Percentiles rank a stretch among this genome's conserved stretches.
These are phyloP conservation scores for Sorex fumeus DNA, from an alignment of 2,113 vertebrate genomes.

Conservation along the genomic window DNA sequence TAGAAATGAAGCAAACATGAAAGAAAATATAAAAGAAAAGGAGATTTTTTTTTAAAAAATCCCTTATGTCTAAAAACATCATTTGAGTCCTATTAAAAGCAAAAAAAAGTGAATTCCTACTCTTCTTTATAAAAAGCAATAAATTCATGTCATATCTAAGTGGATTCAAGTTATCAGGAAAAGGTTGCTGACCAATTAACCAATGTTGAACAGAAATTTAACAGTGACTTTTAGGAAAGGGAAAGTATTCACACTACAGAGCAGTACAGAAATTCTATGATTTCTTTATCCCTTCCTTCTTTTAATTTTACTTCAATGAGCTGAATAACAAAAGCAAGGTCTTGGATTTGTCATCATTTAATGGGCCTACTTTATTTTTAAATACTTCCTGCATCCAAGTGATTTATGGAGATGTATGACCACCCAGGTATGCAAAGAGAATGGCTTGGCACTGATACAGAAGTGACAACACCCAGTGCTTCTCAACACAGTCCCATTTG, in stretches of 20 bases:
- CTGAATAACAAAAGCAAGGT: background rate
- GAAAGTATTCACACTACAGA: slow-evolving; percentile 5
- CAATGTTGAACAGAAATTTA: background rate
- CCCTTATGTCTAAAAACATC: background rate
- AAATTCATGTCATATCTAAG: background rate
- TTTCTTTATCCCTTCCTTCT: background rate
- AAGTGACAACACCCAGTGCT: background rate
- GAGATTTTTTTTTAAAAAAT: background rate
- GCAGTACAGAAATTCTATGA: background rate
- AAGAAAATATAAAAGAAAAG: too few species aligned
- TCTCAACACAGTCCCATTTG: background rate
- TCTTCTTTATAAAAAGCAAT: slow-evolving; percentile 13
- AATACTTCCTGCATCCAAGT: background rate
- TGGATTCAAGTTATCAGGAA: slow-evolving; percentile 19
- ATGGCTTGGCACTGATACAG: background rate
- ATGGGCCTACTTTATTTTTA: background rate
- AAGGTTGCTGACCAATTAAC: background rate
- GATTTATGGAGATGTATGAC: background rate
- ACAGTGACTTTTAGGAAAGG: slow-evolving; percentile 16
- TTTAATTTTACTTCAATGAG: background rate
- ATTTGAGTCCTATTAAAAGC: background rate
- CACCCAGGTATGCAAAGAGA: background rate
- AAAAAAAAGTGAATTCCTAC: background rate
- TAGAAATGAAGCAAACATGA: background rate
- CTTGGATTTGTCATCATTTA: background rate